Evolutionary conservation across 2,113 vertebrate genomes (phyloP), one percentile per base, ranked within the genome.

Genomic region (Sclerurus mexicanus): DNA sequence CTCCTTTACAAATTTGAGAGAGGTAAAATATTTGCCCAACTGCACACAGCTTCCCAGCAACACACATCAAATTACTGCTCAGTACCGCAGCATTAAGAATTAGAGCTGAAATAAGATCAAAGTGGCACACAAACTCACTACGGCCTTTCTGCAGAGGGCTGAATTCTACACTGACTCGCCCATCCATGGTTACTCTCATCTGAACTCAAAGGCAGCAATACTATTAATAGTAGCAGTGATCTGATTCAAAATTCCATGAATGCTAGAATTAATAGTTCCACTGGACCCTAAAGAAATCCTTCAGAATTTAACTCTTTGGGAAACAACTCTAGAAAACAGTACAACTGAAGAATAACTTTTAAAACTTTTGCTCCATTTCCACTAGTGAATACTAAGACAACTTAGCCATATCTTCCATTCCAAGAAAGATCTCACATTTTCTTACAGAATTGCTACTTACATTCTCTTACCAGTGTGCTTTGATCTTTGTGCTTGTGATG

Each of bases 151-250:
- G 44, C 47, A 68, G 44, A 79, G 11, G 14, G 9, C 63, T 85
- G 19, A 87, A 74, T 95, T 95, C 82, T 82, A 79, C 35, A n/a
- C 24, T 37, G 7, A 85, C 25, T 81, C 23, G 39, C 4, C 16
- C 3, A 0, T 27, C 50, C 47, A 20, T 25, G 3, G 16, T 66
- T 90, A 55, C 78, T 63, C 74, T 71, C 12, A 35, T 59, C n/a
- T 55, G 58, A 78, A 95, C 25, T 63, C 56, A 63, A 60, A 60
- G 28, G 35, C n/a, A 73, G 9, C 30, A 35, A 56, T 28, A 47
- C 12, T 64, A n/a, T 28, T 46, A 77, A 46, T 63, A 63, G 5
- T n/a, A 72, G 42, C 19, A 74, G 52, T 0, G 0, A 75, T 33
- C 47, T 76, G 14, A 83, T 39, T 85, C 53, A 80, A 35, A 58